These are phyloP conservation scores for Pharmacophagus antenor DNA, from an alignment of 2,888 invertebrate genomes.

Conservation along the genomic window DNA sequence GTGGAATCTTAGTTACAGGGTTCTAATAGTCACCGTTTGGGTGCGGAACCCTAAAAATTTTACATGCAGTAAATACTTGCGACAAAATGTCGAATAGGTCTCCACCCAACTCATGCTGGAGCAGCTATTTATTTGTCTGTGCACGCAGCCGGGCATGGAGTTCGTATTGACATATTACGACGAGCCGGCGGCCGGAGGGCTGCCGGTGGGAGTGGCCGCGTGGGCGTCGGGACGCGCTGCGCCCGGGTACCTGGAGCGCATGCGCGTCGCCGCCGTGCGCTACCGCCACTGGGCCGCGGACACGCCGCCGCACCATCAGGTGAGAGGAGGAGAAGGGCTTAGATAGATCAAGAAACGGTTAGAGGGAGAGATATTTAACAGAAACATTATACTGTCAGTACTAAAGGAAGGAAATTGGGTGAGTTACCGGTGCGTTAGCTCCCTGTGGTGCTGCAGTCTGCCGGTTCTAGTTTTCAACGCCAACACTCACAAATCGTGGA, in stretches of 20 bases:
- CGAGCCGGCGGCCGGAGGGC: constrained; percentile 90
- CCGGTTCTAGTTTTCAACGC: too few species aligned
- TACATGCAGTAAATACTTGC: too few species aligned
- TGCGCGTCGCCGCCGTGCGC: constrained; percentile 85
- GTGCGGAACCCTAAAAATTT: too few species aligned
- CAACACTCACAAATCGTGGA: too few species aligned
- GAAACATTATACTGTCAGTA: not conserved
- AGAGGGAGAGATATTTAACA: not conserved
- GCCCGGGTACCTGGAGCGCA: constrained; percentile 86
- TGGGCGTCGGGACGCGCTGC: constrained; percentile 90
- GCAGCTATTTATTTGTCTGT: not conserved
- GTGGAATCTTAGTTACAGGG: too few species aligned
- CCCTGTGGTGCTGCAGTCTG: too few species aligned
- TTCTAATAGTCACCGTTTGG: too few species aligned
- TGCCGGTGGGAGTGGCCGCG: constrained; percentile 87
- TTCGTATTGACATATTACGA: constrained; percentile 94
- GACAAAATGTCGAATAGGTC: not conserved
- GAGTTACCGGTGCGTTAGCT: too few species aligned
- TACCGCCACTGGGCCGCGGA: constrained; percentile 62
- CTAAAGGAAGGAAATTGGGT: too few species aligned
- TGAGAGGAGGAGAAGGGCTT: not conserved
- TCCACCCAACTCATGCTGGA: not conserved
- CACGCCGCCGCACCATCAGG: constrained; percentile 29
- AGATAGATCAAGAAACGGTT: too few species aligned
- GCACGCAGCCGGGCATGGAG: constrained; percentile 84